These are phyloP conservation scores for Vidua macroura DNA, from an alignment of 2,113 vertebrate genomes.

Conservation along the genomic window DNA sequence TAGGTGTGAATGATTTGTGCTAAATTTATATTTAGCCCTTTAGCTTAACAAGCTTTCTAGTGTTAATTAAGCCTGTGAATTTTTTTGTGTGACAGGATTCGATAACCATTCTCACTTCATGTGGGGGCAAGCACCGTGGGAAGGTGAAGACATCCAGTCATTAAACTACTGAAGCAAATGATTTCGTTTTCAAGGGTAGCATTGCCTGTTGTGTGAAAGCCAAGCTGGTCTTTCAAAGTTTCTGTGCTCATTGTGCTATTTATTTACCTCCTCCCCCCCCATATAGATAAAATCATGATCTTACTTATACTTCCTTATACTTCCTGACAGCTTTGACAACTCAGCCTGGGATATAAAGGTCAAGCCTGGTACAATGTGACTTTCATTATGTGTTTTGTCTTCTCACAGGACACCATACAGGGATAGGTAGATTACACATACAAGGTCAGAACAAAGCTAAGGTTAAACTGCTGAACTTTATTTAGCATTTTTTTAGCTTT, in stretches of 20 bases:
- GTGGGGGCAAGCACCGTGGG: rapidly evolving
- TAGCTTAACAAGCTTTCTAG: background rate
- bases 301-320: background rate
- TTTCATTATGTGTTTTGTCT: background rate
- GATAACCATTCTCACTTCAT: background rate
- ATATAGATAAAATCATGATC: too few species aligned
- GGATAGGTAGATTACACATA: background rate
- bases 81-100: background rate
- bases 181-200: background rate
- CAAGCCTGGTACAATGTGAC: background rate
- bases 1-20: background rate
- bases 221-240: background rate
- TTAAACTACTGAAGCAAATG: background rate
- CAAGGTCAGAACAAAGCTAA: background rate
- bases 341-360: background rate
- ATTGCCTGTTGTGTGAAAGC: background rate
- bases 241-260: background rate
- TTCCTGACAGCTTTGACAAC: background rate
- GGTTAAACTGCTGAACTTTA: background rate
- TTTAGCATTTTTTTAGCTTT: background rate
- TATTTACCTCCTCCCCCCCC: background rate
- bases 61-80: background rate
- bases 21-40: background rate
- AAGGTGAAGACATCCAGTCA: background rate
- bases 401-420: background rate